A percentile compares a stretch with the other conserved stretches of the same genome.
Evolutionary conservation across 2,888 invertebrate genomes (phyloP).

Genomic region (Melangyna quadrimaculata): DNA sequence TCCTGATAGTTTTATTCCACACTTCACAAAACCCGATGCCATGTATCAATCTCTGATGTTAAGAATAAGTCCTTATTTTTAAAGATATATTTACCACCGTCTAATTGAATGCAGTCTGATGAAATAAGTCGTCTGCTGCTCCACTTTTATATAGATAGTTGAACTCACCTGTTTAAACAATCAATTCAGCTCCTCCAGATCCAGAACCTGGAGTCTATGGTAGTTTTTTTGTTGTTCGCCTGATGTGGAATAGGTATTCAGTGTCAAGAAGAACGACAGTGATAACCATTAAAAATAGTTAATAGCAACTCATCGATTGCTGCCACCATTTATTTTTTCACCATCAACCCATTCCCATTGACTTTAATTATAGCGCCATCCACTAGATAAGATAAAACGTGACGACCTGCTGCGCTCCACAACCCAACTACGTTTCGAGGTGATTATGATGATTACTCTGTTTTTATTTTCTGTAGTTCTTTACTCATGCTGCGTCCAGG

Average conservation of each 20-base stretch:
- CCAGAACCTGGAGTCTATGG: not conserved
- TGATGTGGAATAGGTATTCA: slow-evolving; percentile 33
- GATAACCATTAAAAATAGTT: slow-evolving; percentile 57
- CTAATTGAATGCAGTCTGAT: slow-evolving; percentile 49
- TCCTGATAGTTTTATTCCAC: slow-evolving; percentile 29
- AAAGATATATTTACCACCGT: not conserved
- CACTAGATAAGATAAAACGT: slow-evolving; percentile 47
- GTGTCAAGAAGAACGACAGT: slow-evolving; percentile 53
- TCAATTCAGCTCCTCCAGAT: not conserved
- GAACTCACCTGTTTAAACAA: slow-evolving; percentile 42
- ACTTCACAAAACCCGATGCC: not conserved
- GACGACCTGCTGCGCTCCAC: slow-evolving; percentile 28
- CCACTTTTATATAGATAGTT: slow-evolving; percentile 8
- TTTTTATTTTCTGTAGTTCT: not conserved
- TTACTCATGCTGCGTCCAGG: not conserved
- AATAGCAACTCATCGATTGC: slow-evolving; percentile 42
- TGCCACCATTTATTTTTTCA: not conserved
- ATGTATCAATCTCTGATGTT: not conserved
- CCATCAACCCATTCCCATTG: slow-evolving; percentile 38
- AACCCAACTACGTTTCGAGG: slow-evolving; percentile 21
- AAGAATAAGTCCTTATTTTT: slow-evolving; percentile 9
- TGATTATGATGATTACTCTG: slow-evolving; percentile 35
- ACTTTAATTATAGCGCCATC: slow-evolving; percentile 58
- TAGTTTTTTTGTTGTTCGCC: not conserved
- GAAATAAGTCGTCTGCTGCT: slow-evolving; percentile 41